Evolutionary conservation across 2,113 vertebrate genomes (phyloP).

Genomic region (Phyllostomus discolor): DNA sequence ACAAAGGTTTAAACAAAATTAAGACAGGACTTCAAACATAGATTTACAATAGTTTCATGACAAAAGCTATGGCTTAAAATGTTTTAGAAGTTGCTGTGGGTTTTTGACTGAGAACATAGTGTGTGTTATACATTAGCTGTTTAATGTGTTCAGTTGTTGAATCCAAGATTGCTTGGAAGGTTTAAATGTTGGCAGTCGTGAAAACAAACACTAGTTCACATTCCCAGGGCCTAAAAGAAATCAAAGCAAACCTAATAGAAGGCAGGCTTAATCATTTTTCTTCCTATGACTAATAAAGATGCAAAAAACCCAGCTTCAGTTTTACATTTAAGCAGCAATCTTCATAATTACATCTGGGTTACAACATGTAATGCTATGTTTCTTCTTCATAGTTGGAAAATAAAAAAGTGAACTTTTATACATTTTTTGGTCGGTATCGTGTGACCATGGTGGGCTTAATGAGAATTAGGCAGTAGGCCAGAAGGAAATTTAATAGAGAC

Average conservation of each 20-base stretch:
- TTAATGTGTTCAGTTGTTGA: constrained; percentile 68
- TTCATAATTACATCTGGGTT: constrained; percentile 43
- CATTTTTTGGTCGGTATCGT: not conserved
- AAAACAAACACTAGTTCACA: constrained; percentile 59
- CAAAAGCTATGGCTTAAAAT: constrained; percentile 62
- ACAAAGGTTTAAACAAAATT: constrained; percentile 58
- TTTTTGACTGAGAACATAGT: constrained; percentile 58
- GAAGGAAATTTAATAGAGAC: constrained; percentile 24
- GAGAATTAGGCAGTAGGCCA: constrained; percentile 26
- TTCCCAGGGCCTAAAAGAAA: constrained; percentile 63
- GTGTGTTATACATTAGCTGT: constrained; percentile 34
- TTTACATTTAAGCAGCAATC: constrained; percentile 52
- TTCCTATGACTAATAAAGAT: constrained; percentile 64
- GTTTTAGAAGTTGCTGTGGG: constrained; percentile 34
- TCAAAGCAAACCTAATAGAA: constrained; percentile 66
- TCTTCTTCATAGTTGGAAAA: constrained; percentile 21
- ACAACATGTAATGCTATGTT: not conserved
- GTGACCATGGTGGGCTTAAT: constrained; percentile 2
- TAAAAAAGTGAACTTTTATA: constrained; percentile 29
- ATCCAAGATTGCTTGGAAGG: constrained; percentile 64
- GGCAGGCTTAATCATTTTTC: constrained; percentile 58
- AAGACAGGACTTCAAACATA: constrained; percentile 57
- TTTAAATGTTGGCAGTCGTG: constrained; percentile 59
- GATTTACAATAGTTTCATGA: constrained; percentile 62
- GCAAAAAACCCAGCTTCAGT: constrained; percentile 38